These are phyloP conservation scores for Silurus meridionalis DNA, from an alignment of 2,113 vertebrate species.

Conservation along the genomic window DNA sequence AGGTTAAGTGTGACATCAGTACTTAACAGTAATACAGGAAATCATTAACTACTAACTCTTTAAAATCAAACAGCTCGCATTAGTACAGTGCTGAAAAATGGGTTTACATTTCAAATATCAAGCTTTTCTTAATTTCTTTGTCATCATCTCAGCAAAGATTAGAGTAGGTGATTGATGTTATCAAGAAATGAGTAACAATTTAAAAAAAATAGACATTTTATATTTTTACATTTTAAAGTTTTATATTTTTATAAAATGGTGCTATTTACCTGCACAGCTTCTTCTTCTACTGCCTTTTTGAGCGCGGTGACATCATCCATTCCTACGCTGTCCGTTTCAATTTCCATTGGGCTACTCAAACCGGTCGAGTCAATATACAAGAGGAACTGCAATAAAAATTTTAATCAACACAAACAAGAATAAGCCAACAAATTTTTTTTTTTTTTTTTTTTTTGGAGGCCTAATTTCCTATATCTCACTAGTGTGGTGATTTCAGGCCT, in stretches of 20 bases:
- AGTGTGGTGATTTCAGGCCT: not conserved
- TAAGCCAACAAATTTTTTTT: not conserved
- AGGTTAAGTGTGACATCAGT: not conserved
- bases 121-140: not conserved
- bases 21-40: no score
- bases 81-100: not conserved
- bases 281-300: conserved; percentile 85
- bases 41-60: not conserved
- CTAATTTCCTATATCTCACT: not conserved
- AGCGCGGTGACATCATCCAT: conserved; percentile 87
- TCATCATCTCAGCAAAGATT: not conserved
- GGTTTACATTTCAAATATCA: not conserved
- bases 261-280: conserved; percentile 82
- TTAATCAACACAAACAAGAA: not conserved
- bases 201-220: not conserved
- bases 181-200: not conserved
- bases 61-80: not conserved
- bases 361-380: conserved; percentile 76
- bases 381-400: conserved; percentile 75
- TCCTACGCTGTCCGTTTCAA: conserved; percentile 91
- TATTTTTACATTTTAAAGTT: no score
- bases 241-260: not conserved
- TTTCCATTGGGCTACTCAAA: conserved; percentile 83
- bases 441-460: not conserved
- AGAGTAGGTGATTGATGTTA: not conserved